A percentile compares a stretch with the other conserved stretches of the same genome.
Conservation (phyloP, 2,888 invertebrate species). For the Ommatoiulus sabulosus region DNA sequence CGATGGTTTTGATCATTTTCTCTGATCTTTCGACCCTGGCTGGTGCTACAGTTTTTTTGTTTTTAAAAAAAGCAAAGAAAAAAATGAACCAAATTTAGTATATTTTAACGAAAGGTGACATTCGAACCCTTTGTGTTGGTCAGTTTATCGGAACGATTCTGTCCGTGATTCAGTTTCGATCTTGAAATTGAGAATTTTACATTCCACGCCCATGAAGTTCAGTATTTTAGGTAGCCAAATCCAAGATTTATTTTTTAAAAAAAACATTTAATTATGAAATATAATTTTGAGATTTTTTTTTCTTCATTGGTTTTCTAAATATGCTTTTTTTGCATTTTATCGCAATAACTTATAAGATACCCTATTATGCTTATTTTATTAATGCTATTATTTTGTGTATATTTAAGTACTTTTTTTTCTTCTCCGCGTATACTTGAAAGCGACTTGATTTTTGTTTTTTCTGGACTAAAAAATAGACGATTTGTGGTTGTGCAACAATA, state of each 20-base stretch:
- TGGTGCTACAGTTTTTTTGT: too few species aligned
- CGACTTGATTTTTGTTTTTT: neutral
- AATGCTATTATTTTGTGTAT: constrained; percentile 49
- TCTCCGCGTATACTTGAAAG: neutral
- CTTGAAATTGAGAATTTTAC: neutral
- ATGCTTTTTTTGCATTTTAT: neutral
- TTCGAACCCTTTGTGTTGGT: neutral
- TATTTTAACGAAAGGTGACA: neutral
- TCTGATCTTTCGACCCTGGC: too few species aligned
- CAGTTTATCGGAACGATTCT: neutral
- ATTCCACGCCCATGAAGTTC: constrained; percentile 1
- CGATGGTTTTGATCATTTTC: too few species aligned
- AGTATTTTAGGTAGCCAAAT: constrained; percentile 32
- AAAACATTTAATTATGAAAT: constrained; percentile 11
- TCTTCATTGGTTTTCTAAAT: neutral
- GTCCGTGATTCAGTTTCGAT: neutral
- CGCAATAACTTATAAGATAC: neutral
- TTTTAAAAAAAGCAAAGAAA: too few species aligned
- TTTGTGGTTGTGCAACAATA: constrained; percentile 14
- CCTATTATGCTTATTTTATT: constrained; percentile 42
- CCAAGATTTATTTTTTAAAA: neutral
- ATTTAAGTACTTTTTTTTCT: neutral
- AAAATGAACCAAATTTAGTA: neutral
- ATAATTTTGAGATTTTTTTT: constrained; percentile 32
- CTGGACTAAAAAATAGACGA: constrained; percentile 9